Percentiles rank a stretch among this genome's conserved stretches.
These are phyloP conservation scores for Stenodera caucasica DNA, from an alignment of 2,888 invertebrate genomes.

Conservation along the genomic window DNA sequence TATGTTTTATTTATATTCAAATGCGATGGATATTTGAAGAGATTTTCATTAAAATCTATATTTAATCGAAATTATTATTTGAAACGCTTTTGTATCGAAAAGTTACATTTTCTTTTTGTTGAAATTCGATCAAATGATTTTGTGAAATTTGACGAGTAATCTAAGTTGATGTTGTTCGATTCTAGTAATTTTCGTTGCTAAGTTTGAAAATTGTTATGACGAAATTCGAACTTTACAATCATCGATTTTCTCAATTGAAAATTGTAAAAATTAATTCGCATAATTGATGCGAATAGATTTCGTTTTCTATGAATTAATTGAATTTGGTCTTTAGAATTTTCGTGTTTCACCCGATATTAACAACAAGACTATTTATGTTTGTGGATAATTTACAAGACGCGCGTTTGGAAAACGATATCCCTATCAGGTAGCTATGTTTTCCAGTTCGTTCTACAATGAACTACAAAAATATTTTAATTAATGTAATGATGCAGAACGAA, in stretches of 20 bases:
- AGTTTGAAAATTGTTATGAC: background rate
- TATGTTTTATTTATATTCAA: background rate
- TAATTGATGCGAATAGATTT: too few relatives aligned
- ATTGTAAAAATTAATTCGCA: too few relatives aligned
- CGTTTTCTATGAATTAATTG: too few relatives aligned
- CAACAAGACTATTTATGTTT: background rate
- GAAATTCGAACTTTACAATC: background rate
- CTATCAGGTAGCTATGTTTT: conserved; percentile 22
- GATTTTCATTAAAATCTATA: too few relatives aligned
- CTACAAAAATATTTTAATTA: conserved; percentile 25
- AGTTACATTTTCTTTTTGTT: background rate
- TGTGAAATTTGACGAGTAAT: conserved; percentile 1
- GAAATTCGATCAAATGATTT: conserved; percentile 3
- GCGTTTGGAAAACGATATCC: conserved; percentile 20
- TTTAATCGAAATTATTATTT: background rate
- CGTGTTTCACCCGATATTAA: too few relatives aligned
- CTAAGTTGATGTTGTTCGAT: conserved; percentile 1
- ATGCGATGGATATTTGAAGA: too few relatives aligned
- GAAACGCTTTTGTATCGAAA: too few relatives aligned
- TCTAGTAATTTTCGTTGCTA: conserved; percentile 2
- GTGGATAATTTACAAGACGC: background rate
- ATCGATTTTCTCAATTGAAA: background rate
- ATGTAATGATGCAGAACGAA: conserved; percentile 25
- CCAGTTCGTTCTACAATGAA: conserved; percentile 12
- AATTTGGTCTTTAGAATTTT: too few relatives aligned